Base-by-base conservation (phyloP, 2,797 vertebrate genomes). In the Coluber constrictor region DNA sequence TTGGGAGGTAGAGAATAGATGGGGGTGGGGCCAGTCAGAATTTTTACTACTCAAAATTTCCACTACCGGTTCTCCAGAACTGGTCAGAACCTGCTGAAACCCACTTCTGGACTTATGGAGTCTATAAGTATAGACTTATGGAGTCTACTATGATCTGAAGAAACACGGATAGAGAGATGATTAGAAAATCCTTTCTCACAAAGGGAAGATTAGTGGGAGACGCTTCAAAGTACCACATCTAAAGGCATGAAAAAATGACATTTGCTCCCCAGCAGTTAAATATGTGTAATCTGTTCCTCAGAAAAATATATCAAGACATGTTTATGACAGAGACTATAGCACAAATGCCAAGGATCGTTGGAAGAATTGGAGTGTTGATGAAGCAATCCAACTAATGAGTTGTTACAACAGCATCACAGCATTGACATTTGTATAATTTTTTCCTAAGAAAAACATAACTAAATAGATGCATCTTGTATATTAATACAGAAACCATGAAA, bases 111-210 rank as follows among this genome's bases (percentile, higher is more conserved):
- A 51, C 47, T 51, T 51, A 54, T 54, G 51, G 59, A 60, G 59
- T 59, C 57, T 23, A 59, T 56, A 15, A 16, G 15, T 60, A 61
- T 27, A 63, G 60, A 63, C 0, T 11, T 63, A 63, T 63, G n/a
- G n/a, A 74, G 66, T 74, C 66, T 20, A 74, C 66, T 18, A 55
- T n/a, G 4, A 66, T n/a, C 10, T 54, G 89, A n/a, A 83, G 13
- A 56, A 23, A 37, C 32, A 47, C 8, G 1, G 25, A 23, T 47
- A 95, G 93, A 96, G 16, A 94, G 87, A 93, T 86, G 47, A 93
- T 23, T 89, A 61, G 94, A 96, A 96, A 94, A 94, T 88, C 2
- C 94, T 95, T 95, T 92, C 37, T 29, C 93, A 54, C 93, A 47
- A 10, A 89, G 90, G 92, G 93, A 90, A 94, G 27, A 25, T 25